Evolutionary conservation across 2,113 vertebrate species (phyloP).

Genomic region (Erythrocercus mccallii): DNA sequence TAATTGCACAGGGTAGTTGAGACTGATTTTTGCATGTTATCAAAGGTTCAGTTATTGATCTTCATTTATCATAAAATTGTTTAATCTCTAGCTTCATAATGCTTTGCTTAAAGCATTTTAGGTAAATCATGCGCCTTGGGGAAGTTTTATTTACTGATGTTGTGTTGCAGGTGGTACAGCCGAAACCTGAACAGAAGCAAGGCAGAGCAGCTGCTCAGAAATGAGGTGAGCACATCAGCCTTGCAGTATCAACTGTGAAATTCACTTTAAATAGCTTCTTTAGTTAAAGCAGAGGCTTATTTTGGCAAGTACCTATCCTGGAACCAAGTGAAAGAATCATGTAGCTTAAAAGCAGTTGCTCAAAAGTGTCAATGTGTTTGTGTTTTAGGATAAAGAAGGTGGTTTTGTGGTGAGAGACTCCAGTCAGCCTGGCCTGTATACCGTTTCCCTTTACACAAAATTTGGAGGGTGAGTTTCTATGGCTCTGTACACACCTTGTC

Average conservation of each 20-base stretch:
- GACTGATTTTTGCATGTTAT: background rate
- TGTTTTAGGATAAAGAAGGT: conserved; percentile 92
- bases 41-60: background rate
- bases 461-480: conserved; percentile 80
- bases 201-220: conserved; percentile 89
- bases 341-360: background rate
- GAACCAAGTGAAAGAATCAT: background rate
- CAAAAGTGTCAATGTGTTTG: background rate
- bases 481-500: background rate
- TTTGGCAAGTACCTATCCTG: background rate
- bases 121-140: background rate
- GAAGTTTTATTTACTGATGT: background rate
- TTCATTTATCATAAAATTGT: background rate
- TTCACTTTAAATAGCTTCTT: background rate
- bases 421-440: conserved; percentile 86
- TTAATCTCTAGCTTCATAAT: background rate
- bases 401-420: conserved; percentile 93
- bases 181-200: conserved; percentile 88
- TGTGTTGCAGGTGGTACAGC: conserved; percentile 85
- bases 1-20: background rate
- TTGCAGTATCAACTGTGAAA: background rate
- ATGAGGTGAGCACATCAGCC: conserved; percentile 73
- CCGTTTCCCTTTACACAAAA: conserved; percentile 89
- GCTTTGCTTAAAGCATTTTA: background rate
- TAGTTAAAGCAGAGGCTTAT: background rate